Conservation (phyloP, 92 coral and sea anemone genomes). For the Porites lobata region DNA sequence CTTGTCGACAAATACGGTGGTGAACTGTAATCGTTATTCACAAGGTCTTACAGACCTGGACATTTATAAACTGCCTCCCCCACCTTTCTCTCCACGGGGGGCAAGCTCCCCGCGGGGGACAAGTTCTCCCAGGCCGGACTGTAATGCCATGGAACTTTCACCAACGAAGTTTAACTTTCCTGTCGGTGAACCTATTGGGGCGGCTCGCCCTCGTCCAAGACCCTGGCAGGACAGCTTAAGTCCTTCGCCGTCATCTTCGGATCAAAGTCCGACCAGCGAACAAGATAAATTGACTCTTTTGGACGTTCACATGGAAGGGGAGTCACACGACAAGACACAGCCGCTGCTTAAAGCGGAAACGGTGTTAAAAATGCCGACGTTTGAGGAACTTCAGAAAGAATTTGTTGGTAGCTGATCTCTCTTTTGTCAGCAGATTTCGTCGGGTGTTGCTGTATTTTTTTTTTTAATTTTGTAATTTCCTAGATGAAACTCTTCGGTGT, state of each 20-base stretch:
- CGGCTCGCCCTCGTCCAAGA: slow-evolving; percentile 66
- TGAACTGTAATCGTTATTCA: slow-evolving; percentile 60
- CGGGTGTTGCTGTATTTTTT: neutral
- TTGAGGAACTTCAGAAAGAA: slow-evolving; percentile 82
- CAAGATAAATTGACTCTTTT: slow-evolving; percentile 74
- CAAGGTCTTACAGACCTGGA: slow-evolving; percentile 58
- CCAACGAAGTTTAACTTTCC: slow-evolving; percentile 47
- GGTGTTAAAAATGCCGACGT: slow-evolving; percentile 59
- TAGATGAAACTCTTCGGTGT: neutral
- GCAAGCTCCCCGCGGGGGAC: slow-evolving; percentile 76
- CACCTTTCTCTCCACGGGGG: slow-evolving; percentile 81
- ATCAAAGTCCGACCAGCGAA: slow-evolving; percentile 67
- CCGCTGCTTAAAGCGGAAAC: slow-evolving; percentile 81
- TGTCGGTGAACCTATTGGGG: slow-evolving; percentile 51
- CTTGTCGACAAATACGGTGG: slow-evolving; percentile 53
- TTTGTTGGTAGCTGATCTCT: slow-evolving; percentile 36
- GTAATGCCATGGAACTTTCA: slow-evolving; percentile 22
- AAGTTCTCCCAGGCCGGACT: slow-evolving; percentile 58
- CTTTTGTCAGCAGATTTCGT: neutral
- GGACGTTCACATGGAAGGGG: slow-evolving; percentile 85
- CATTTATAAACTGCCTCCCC: slow-evolving; percentile 69
- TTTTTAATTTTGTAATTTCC: neutral
- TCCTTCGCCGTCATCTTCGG: slow-evolving; percentile 57
- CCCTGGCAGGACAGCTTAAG: slow-evolving; percentile 75
- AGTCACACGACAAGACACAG: slow-evolving; percentile 74